Conservation (phyloP, 2,113 vertebrate genomes). For the Riparia riparia region DNA sequence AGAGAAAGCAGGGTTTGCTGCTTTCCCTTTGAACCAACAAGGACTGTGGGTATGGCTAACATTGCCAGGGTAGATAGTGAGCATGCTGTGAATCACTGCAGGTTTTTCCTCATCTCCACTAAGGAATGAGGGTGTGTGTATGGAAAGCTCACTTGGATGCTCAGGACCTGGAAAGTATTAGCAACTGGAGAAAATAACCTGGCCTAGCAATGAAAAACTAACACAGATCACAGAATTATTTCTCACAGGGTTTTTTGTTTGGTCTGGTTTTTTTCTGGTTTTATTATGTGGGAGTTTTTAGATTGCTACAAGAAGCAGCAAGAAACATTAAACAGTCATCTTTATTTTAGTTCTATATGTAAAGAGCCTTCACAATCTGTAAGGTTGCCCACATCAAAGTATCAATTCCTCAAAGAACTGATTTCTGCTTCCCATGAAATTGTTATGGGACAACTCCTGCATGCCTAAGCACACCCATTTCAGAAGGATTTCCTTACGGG, state of each 20-base stretch:
- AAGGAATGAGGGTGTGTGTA: constrained; percentile 13
- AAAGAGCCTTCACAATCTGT: not conserved
- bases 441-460: not conserved
- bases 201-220: not conserved
- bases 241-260: not conserved
- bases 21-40: not conserved
- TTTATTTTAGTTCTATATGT: not conserved
- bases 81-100: not conserved
- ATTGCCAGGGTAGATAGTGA: not conserved
- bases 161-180: constrained; percentile 17
- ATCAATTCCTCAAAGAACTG: not conserved
- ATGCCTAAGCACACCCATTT: not conserved
- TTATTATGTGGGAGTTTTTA: not conserved
- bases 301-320: not conserved
- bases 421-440: not conserved
- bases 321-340: not conserved
- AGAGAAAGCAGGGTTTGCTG: not conserved
- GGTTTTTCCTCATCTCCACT: not conserved
- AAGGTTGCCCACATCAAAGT: not conserved
- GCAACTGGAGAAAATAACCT: constrained; percentile 2
- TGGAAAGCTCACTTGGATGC: not conserved
- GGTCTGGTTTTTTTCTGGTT: not conserved
- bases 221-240: not conserved
- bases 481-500: not conserved
- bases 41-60: not conserved